Evolutionary conservation across 2,888 invertebrate species (phyloP), one percentile per base, ranked within the genome.

Genomic region (Neoascia interrupta): DNA sequence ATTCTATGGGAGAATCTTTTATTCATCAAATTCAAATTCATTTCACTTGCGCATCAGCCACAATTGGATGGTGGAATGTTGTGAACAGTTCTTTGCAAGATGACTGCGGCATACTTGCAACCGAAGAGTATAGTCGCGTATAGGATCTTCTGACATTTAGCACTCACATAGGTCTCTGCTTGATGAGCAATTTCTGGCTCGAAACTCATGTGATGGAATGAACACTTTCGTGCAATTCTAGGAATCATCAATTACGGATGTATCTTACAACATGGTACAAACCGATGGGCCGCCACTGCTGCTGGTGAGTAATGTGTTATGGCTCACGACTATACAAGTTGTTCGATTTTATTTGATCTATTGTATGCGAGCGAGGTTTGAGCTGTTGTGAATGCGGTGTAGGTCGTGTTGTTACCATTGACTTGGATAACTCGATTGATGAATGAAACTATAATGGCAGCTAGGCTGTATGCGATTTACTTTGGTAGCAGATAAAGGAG

Each of bases 301-400:
- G 49, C 53, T 34, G 39, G 64, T 58, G 75, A 76, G 76, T 72
- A 60, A 72, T 76, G 79, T 61, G 66, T 56, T 64, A 68, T 73
- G 73, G 66, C 61, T 79, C 79, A 79, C 73, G 73, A 79, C 66
- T 73, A 45, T 58, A n/a, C n/a, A 61, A 79, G 66, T 68, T 68
- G 61, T 66, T 79, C 61, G 66, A 72, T 79, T 79, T 72, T 73
- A 61, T 79, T 72, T 79, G 79, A 79, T 79, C 79, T 72, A 72
- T 79, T 72, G 66, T 72, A 10, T 5, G 61, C 45, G 15, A 39
- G n/a, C n/a, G n/a, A n/a, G n/a, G 28, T 23, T 28, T 51, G n/a
- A n/a, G 51, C 11, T 19, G 15, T 63, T 63, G 51, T 64, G 13
- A 47, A 43, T 23, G 56, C 49, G 18, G 47, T 47, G 34, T 68